Conservation (phyloP, 2,888 invertebrate species). For the Drosophila nigritarsus region DNA sequence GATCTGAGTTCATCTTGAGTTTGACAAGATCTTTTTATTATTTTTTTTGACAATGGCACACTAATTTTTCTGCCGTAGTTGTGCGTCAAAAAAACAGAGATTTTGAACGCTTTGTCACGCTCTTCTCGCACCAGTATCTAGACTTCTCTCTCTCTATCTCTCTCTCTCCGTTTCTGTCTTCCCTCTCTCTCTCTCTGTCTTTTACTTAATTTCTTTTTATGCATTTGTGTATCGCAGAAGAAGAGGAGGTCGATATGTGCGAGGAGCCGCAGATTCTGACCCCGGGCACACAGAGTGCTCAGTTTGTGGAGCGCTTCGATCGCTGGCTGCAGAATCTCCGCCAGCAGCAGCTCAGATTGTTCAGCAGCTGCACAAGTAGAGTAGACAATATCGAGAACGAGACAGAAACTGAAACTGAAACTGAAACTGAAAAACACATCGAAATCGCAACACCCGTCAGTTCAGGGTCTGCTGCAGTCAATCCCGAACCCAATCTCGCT, state of each 20-base stretch:
- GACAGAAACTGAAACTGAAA: slow-evolving; percentile 38
- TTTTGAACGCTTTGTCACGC: slow-evolving; percentile 43
- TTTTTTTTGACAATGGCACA: slow-evolving; percentile 66
- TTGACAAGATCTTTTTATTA: slow-evolving; percentile 44
- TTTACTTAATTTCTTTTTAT: slow-evolving; percentile 56
- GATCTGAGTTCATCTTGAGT: slow-evolving; percentile 32
- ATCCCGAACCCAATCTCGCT: slow-evolving; percentile 27
- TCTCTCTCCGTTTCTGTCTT: background rate
- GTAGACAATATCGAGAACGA: slow-evolving; percentile 66
- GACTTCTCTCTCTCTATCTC: background rate
- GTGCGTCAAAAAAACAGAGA: slow-evolving; percentile 19
- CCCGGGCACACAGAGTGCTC: slow-evolving; percentile 62
- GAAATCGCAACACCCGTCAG: slow-evolving; percentile 9
- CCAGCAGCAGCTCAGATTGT: slow-evolving; percentile 66
- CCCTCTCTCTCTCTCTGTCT: slow-evolving; percentile 24
- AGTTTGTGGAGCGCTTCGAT: slow-evolving; percentile 69
- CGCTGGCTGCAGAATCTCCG: slow-evolving; percentile 72
- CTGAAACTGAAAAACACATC: slow-evolving; percentile 15
- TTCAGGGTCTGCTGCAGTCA: slow-evolving; percentile 8
- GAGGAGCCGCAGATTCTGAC: slow-evolving; percentile 58
- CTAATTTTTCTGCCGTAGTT: slow-evolving; percentile 56
- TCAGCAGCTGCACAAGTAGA: slow-evolving; percentile 74
- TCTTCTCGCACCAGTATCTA: slow-evolving; percentile 39
- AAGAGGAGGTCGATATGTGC: slow-evolving; percentile 52
- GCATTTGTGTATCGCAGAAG: slow-evolving; percentile 56